Percentiles rank a stretch among this genome's conserved stretches.
These are phyloP conservation scores for Hemichromis elongatus DNA, from an alignment of 2,113 vertebrate genomes.

Conservation along the genomic window DNA sequence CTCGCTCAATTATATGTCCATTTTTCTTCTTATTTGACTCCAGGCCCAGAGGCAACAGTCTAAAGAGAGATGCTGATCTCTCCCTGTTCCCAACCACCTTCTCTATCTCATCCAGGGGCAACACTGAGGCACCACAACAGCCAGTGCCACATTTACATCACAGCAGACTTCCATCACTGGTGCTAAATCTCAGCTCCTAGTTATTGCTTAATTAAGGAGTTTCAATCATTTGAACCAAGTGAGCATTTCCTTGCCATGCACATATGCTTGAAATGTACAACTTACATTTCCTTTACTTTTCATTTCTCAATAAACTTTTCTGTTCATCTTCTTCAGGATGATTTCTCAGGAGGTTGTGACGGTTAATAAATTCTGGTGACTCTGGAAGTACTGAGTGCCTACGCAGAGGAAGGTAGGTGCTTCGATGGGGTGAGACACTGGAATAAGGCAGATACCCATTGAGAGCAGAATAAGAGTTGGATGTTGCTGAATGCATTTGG, in stretches of 20 bases:
- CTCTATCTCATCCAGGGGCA: neutral
- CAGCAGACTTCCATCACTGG: neutral
- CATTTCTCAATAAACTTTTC: neutral
- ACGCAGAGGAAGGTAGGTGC: neutral
- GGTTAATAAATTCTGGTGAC: neutral
- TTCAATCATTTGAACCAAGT: neutral
- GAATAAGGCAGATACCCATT: neutral
- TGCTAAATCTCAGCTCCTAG: neutral
- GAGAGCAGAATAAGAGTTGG: neutral
- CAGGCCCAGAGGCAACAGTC: neutral
- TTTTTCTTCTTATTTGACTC: neutral
- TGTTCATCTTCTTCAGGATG: neutral
- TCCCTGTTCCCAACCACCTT: neutral
- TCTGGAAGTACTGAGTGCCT: neutral
- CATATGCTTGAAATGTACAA: neutral
- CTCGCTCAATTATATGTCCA: neutral
- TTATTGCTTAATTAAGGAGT: neutral
- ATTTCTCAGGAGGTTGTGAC: neutral
- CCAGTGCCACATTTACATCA: too few species aligned
- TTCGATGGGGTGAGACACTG: neutral
- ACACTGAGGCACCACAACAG: neutral
- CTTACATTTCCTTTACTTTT: neutral
- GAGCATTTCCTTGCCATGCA: fast-evolving
- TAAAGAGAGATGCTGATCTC: neutral
- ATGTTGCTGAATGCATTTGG: fast-evolving